Conservation (phyloP, 2,113 vertebrate genomes). For the Cyanistes caeruleus region DNA sequence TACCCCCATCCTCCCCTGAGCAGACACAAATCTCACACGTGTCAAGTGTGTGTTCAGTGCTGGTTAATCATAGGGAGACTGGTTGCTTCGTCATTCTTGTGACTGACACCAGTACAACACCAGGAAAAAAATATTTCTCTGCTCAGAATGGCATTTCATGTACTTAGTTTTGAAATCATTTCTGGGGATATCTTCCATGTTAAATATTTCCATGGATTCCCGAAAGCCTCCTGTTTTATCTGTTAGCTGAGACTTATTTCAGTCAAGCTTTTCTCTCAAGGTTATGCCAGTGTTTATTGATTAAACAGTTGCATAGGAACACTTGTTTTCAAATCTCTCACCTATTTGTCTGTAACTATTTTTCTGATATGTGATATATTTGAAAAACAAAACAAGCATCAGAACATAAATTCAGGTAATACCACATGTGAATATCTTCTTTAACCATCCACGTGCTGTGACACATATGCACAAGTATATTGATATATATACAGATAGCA, state of each 20-base stretch:
- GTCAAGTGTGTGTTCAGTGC: neutral
- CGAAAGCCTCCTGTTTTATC: neutral
- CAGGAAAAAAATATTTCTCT: neutral
- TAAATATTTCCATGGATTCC: neutral
- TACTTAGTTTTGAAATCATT: neutral
- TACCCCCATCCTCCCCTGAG: constrained; percentile 40
- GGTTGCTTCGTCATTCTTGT: neutral
- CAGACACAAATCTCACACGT: constrained; percentile 49
- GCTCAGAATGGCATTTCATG: neutral
- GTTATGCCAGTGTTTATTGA: neutral
- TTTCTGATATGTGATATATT: neutral
- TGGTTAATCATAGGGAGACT: neutral
- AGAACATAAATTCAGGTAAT: neutral
- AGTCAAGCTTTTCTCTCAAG: neutral
- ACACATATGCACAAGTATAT: neutral
- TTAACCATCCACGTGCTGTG: neutral
- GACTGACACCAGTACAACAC: neutral
- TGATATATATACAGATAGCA: neutral
- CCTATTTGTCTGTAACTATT: neutral
- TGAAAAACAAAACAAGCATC: neutral
- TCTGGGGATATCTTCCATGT: neutral
- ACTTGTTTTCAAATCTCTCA: neutral
- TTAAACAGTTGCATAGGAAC: neutral
- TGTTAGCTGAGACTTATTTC: neutral
- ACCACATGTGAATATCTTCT: neutral